A percentile compares a stretch with the other conserved stretches of the same genome.
phyloP scores from a whole-genome alignment of 2,113 vertebrate species.

The Ploceus nigricollis region DNA sequence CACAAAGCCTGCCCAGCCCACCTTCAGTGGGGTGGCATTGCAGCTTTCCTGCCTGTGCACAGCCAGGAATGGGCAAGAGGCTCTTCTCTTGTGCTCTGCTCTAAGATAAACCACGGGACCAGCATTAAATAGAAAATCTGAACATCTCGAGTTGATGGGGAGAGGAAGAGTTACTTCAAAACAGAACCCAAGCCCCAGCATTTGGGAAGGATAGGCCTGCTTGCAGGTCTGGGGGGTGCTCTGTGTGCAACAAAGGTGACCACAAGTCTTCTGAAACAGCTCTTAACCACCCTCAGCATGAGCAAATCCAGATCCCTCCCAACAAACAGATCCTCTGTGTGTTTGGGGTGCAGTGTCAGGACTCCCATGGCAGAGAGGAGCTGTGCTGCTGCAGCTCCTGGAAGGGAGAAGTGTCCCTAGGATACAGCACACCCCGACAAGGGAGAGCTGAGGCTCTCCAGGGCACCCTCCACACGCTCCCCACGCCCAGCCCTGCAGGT shows the following conservation, averaged over 20 bases:
- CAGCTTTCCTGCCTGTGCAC: background rate
- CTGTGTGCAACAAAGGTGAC: background rate
- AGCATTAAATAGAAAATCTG: background rate
- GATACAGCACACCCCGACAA: fast-evolving
- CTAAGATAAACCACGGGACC: background rate
- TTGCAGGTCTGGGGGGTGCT: background rate
- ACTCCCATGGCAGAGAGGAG: background rate
- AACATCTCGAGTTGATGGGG: background rate
- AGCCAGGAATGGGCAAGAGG: fast-evolving
- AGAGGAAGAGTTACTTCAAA: background rate
- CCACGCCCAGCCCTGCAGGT: background rate
- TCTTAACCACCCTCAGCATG: background rate
- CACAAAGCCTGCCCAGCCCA: background rate
- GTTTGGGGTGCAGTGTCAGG: background rate
- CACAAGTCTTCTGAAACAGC: background rate
- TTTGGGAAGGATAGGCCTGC: background rate
- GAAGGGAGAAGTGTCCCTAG: fast-evolving
- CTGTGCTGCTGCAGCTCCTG: background rate
- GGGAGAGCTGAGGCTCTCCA: background rate
- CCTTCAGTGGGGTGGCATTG: fast-evolving
- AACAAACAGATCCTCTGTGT: fast-evolving
- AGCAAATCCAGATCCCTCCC: background rate
- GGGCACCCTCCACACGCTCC: fast-evolving
- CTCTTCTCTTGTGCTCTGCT: background rate
- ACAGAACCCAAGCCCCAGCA: fast-evolving